These are phyloP conservation scores for Microcebus ravelobensis DNA, from an alignment of 2,113 vertebrate species.

Conservation along the genomic window DNA sequence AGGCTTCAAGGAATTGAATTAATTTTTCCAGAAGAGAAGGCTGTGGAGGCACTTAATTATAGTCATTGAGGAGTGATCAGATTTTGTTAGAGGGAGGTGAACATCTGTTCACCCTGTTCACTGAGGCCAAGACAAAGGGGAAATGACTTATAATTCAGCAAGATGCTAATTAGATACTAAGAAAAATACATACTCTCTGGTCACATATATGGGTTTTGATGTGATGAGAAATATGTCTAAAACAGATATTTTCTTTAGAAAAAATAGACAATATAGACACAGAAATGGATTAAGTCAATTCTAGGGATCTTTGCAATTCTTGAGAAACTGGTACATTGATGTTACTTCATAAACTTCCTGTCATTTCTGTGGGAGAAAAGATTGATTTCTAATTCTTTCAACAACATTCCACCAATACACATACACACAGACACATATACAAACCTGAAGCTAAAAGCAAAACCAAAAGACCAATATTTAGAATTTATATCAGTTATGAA, in stretches of 20 bases:
- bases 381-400: neutral
- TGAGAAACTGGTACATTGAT: neutral
- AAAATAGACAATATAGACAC: neutral
- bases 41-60: neutral
- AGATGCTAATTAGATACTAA: neutral
- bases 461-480: neutral
- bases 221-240: neutral
- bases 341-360: neutral
- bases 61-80: neutral
- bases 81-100: neutral
- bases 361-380: neutral
- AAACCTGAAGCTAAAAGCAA: neutral
- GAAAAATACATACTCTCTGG: neutral
- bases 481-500: neutral
- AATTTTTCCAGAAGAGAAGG: neutral
- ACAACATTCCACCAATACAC: neutral
- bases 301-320: neutral
- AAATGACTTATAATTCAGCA: neutral
- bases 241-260: neutral
- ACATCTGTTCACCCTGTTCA: constrained; percentile 12
- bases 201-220: neutral
- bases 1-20: neutral
- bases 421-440: neutral
- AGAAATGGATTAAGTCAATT: neutral
- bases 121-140: neutral